A percentile compares a stretch with the other conserved stretches of the same genome.
Conservation (phyloP, 2,888 invertebrate genomes). For the Caenorhabditis macrosperma region DNA sequence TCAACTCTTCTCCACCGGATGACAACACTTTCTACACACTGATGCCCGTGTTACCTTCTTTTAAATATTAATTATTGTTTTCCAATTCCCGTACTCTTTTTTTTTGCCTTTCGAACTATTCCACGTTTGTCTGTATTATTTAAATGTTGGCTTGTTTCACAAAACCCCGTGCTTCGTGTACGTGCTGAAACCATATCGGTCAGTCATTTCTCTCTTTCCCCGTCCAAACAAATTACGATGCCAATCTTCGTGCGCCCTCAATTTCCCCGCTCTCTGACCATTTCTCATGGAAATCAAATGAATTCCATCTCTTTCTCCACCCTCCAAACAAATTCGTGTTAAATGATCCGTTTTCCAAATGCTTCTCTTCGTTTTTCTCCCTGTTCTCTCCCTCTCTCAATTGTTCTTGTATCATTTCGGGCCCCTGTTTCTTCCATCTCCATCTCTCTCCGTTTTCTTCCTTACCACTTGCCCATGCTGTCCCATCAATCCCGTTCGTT, state of each 20-base stretch:
- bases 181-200: background rate
- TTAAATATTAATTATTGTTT: too few species aligned
- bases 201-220: background rate
- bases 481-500: background rate
- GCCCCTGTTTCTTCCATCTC: conserved; percentile 7
- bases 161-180: too few species aligned
- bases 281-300: too few species aligned
- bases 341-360: background rate
- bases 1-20: background rate
- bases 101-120: too few species aligned
- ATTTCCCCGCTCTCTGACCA: background rate
- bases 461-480: background rate
- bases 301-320: background rate
- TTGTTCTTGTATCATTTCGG: conserved; percentile 12
- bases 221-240: background rate
- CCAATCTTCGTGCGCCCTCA: background rate
- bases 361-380: background rate
- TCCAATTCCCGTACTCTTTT: too few species aligned
- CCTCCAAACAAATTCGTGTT: background rate
- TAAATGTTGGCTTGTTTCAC: too few species aligned
- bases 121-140: too few species aligned
- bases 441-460: background rate
- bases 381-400: background rate
- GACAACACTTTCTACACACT: background rate
- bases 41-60: too few species aligned